These are phyloP conservation scores for Dermatemys mawii DNA, from an alignment of 2,113 vertebrate genomes.

Conservation along the genomic window DNA sequence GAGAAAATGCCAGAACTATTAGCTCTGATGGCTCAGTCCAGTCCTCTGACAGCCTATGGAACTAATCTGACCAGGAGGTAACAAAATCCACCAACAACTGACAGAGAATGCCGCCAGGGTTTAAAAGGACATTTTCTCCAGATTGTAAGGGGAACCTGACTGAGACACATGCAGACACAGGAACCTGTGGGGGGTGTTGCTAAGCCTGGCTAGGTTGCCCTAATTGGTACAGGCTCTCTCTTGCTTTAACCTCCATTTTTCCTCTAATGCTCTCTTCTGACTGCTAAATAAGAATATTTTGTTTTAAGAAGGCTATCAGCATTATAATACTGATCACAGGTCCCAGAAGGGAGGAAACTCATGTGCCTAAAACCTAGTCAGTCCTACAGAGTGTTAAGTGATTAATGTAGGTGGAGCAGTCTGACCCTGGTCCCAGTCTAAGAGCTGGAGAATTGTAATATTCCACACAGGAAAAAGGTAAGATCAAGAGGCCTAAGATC, in stretches of 20 bases:
- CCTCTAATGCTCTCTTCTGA: neutral
- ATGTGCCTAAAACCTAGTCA: neutral
- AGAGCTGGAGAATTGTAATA: neutral
- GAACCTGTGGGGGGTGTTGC: neutral
- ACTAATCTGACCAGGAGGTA: neutral
- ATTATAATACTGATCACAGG: neutral
- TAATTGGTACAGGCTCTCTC: neutral
- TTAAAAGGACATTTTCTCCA: neutral
- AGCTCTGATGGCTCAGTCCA: neutral
- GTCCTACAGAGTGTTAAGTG: neutral
- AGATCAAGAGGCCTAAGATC: conserved; percentile 26
- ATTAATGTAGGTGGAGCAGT: neutral
- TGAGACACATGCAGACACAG: neutral
- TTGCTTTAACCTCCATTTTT: neutral
- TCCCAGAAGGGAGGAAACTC: neutral
- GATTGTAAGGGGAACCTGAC: neutral
- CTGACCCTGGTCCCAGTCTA: neutral
- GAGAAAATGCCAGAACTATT: neutral
- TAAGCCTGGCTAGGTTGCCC: neutral
- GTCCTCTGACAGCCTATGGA: neutral
- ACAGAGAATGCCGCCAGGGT: neutral
- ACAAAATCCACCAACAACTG: neutral
- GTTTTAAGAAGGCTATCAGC: neutral
- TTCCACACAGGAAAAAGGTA: neutral
- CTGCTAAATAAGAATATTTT: neutral